Evolutionary conservation across 1,140 invertebrate species (phyloP).

Genomic region (Listronotus oregonensis): DNA sequence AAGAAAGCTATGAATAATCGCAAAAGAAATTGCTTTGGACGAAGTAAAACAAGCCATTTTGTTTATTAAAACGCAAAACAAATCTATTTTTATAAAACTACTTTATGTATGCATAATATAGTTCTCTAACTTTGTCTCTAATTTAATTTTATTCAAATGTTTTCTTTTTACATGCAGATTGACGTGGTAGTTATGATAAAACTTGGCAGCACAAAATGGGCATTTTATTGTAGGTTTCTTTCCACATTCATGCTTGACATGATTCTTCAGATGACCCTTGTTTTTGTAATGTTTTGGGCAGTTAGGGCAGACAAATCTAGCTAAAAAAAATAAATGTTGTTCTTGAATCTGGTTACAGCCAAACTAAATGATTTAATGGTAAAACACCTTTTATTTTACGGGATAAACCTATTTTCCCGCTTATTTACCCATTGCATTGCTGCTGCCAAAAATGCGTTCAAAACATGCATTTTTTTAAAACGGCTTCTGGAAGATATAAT

Average conservation of each 20-base stretch:
- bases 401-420: background rate
- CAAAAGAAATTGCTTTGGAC: no score
- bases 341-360: no score
- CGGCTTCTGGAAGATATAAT: no score
- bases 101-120: background rate
- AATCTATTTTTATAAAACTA: background rate
- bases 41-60: no score
- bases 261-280: slow-evolving; percentile 10
- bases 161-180: slow-evolving; percentile 12
- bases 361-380: no score
- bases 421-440: background rate
- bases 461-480: no score
- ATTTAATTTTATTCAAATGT: background rate
- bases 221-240: slow-evolving; percentile 47
- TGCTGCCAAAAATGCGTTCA: no score
- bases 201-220: slow-evolving; percentile 42
- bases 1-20: no score
- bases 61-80: no score
- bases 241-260: slow-evolving; percentile 44
- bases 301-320: background rate
- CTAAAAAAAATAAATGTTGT: background rate
- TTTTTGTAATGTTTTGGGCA: slow-evolving; percentile 14
- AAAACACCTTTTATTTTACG: no score
- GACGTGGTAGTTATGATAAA: slow-evolving; percentile 3
- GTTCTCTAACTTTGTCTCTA: background rate